Conservation (phyloP, 2,113 vertebrate species). For the Ageneiosus marmoratus region DNA sequence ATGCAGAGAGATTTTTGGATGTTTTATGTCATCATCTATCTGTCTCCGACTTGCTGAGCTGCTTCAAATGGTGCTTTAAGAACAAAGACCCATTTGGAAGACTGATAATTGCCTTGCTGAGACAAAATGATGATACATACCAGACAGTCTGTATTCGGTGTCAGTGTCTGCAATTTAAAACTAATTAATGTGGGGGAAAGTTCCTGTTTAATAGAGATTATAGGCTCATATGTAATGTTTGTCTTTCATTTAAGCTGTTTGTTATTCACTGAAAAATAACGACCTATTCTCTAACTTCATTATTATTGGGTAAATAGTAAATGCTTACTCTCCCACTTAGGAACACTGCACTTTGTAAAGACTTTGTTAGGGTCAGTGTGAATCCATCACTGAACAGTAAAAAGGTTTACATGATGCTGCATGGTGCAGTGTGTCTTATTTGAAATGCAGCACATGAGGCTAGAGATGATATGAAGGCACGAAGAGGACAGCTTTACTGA, state of each 20-base stretch:
- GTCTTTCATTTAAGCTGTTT: not conserved
- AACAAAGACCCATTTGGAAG: not conserved
- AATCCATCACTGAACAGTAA: not conserved
- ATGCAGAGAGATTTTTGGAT: not conserved
- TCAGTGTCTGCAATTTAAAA: not conserved
- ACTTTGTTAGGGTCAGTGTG: not conserved
- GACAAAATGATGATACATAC: not conserved
- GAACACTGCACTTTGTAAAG: not conserved
- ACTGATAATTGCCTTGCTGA: not conserved
- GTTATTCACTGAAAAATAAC: not conserved
- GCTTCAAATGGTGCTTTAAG: not conserved
- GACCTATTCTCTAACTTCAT: not conserved
- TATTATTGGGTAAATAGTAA: not conserved
- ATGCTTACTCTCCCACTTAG: not conserved
- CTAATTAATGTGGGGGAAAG: not conserved
- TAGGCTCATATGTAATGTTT: not conserved
- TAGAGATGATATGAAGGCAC: not conserved
- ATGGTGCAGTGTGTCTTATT: not conserved
- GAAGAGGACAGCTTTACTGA: constrained; percentile 9
- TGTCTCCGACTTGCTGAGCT: not conserved
- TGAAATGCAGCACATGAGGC: not conserved
- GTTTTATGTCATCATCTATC: not conserved
- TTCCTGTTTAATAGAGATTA: not conserved
- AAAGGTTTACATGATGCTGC: not conserved
- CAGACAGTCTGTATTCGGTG: not conserved